Base-by-base conservation (phyloP, 2,797 vertebrate genomes). In the Sciaenops ocellatus region DNA sequence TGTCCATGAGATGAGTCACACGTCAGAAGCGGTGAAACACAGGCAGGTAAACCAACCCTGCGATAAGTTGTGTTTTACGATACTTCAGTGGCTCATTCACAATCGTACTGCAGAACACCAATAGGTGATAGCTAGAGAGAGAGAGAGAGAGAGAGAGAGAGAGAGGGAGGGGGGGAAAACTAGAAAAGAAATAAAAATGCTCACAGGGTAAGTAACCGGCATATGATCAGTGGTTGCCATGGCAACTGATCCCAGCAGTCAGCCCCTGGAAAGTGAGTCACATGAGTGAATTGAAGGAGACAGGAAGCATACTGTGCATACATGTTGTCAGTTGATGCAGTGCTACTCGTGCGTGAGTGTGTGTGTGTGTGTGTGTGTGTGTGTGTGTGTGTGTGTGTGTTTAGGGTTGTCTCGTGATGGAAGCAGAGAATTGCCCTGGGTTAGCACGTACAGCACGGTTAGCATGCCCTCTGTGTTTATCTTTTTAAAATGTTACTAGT, bases 161-260 rank as follows among this genome's bases (percentile, higher is more conserved):
- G 7, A 17, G 17, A 22, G 13, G 42, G 12, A 26, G 28, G 42
- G 24, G 41, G 54, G 9, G 22, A 69, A 44, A 62, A 73, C 68
- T 52, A 56, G 42, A 78, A 56, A 70, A 69, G 20, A 68, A 69
- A 78, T 51, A 70, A 86, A 84, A 87, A 80, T 41, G 69, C 85
- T 75, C 74, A 83, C 68, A 77, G 87, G 70, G 80, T 91, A 90
- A 94, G 79, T 80, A 93, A 91, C 91, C 90, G 87, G 95, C 95
- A 95, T 95, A 95, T 95, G 95, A 96, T 95, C 90, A 1, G 69
- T 55, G 84, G 95, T 96, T 95, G 89, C 93, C 90, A 95, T 95
- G 90, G 95, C 91, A 96, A 96, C 95, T 92, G 93, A 95, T 95
- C 95, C 93, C 94, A 94, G 94, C 92, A 95, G 93, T 90, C 85